Percentiles rank a stretch among this genome's conserved stretches.
These are phyloP conservation scores for Cossypha polioptera DNA, from an alignment of 2,797 vertebrate species.

Conservation along the genomic window DNA sequence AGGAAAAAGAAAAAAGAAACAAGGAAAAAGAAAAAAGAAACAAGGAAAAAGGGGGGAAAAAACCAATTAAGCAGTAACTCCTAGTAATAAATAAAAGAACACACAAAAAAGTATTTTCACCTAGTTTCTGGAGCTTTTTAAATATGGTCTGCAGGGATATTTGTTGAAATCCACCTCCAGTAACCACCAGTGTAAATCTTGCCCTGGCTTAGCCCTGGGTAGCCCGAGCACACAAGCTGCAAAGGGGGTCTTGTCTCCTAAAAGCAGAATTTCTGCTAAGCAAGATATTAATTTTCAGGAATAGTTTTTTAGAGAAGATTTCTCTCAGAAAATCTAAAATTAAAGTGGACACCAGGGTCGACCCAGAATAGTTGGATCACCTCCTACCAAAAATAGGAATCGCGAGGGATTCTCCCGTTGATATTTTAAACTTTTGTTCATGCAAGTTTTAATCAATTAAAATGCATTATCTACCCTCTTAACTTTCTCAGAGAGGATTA, in stretches of 20 bases:
- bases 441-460: slow-evolving; percentile 71
- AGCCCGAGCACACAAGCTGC: background rate
- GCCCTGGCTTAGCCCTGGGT: background rate
- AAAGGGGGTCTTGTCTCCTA: background rate
- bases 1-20: too few species aligned
- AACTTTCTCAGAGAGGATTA: slow-evolving; percentile 75
- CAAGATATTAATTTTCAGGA: background rate
- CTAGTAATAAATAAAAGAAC: background rate
- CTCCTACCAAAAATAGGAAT: background rate
- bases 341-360: background rate
- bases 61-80: background rate
- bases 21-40: accelerated
- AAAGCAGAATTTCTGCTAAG: background rate
- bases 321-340: background rate
- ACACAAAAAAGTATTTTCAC: background rate
- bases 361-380: background rate
- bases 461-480: slow-evolving; percentile 69
- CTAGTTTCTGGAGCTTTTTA: background rate
- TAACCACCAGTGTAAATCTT: background rate
- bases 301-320: background rate
- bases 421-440: slow-evolving; percentile 43
- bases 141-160: background rate
- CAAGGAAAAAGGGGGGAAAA: accelerated
- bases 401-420: background rate
- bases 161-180: background rate